Conservation (phyloP, 2,113 vertebrate species). For the Menura novaehollandiae region DNA sequence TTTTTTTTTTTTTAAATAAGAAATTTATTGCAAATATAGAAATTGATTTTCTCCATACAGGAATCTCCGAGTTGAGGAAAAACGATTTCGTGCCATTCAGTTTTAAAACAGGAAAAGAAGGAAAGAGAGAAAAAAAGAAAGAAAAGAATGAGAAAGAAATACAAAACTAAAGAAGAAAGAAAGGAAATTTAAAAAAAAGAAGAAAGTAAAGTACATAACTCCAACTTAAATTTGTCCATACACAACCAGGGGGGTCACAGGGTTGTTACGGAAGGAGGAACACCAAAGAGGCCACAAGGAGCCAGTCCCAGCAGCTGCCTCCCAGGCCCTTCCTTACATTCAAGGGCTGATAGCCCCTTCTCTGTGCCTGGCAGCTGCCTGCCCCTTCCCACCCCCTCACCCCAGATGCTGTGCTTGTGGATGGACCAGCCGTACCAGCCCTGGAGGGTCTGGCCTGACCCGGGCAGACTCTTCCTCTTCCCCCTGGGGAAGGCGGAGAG, state of each 20-base stretch:
- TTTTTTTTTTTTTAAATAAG: conserved; percentile 78
- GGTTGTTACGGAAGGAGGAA: conserved; percentile 55
- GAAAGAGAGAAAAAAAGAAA: neutral
- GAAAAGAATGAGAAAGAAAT: neutral
- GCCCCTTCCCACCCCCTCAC: conserved; percentile 29
- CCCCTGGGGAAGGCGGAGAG: neutral
- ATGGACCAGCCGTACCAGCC: conserved; percentile 26
- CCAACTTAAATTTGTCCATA: conserved; percentile 67
- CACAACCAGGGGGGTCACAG: conserved; percentile 70
- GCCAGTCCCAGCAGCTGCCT: conserved; percentile 71
- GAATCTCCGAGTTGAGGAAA: conserved; percentile 79
- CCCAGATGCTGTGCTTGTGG: conserved; percentile 58
- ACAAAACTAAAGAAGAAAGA: conserved; percentile 34
- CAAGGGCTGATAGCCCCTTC: neutral
- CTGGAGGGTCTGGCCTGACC: neutral
- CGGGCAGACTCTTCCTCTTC: neutral
- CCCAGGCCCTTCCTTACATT: conserved; percentile 52
- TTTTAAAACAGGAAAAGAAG: conserved; percentile 68
- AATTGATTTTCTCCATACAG: conserved; percentile 84
- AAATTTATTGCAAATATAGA: conserved; percentile 90
- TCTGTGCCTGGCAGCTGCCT: neutral
- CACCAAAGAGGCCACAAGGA: conserved; percentile 62
- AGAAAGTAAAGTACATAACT: conserved; percentile 16
- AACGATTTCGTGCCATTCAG: conserved; percentile 80
- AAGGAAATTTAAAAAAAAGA: neutral